Evolutionary conservation across 2,113 vertebrate species (phyloP).

Genomic region (Saiga tatarica): DNA sequence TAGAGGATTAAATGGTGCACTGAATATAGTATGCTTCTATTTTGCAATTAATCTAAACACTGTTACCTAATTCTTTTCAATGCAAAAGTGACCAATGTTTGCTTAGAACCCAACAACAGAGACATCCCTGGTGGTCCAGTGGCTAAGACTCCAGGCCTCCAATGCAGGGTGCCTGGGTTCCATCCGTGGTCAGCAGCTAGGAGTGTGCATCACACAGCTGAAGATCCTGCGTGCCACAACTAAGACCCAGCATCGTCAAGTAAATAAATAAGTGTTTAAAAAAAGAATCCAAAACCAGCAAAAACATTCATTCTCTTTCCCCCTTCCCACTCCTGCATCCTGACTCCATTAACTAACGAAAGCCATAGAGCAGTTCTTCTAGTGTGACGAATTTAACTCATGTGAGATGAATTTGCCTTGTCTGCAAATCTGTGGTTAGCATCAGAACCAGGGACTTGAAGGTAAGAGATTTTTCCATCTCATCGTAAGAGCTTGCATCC

Average conservation of each 20-base stretch:
- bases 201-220: not conserved
- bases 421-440: not conserved
- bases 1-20: not conserved
- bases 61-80: conserved; percentile 11
- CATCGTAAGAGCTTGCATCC: not conserved
- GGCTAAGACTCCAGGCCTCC: not conserved
- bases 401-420: not conserved
- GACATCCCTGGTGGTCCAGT: not conserved
- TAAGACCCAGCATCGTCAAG: not conserved
- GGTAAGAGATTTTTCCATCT: not conserved
- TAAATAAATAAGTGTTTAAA: not conserved
- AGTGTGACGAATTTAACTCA: not conserved
- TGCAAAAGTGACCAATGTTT: not conserved
- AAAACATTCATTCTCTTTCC: not conserved
- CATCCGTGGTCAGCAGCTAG: not conserved
- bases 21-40: not conserved
- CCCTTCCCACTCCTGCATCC: accelerated
- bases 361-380: not conserved
- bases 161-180: not conserved
- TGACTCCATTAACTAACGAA: not conserved
- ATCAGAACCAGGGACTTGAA: not conserved
- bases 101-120: not conserved
- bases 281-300: not conserved
- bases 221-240: not conserved
- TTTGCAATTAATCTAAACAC: conserved; percentile 2